Conservation (phyloP, 2,113 vertebrate species). For the Herpetotheres cachinnans region DNA sequence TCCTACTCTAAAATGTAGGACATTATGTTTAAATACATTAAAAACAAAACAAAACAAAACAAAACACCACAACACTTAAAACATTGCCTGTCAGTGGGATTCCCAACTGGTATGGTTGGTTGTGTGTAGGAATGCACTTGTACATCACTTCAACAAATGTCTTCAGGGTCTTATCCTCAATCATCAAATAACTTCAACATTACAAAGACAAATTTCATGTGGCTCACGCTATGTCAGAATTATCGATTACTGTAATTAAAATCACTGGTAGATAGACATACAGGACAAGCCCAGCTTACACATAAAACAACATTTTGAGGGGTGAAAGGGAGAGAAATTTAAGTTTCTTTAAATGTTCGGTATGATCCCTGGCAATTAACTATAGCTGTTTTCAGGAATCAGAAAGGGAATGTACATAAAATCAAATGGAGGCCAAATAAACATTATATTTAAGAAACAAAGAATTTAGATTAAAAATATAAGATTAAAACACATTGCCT, state of each 20-base stretch:
- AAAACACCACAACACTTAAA: not conserved
- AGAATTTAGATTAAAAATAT: not conserved
- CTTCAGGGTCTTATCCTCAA: not conserved
- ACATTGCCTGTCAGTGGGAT: too few relatives aligned
- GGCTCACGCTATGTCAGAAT: not conserved
- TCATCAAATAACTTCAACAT: not conserved
- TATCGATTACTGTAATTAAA: not conserved
- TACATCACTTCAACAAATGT: not conserved
- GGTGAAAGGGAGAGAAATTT: not conserved
- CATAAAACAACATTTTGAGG: fast-evolving
- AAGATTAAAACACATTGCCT: not conserved
- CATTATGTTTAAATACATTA: not conserved
- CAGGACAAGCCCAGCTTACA: not conserved
- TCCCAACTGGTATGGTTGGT: not conserved
- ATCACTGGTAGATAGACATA: not conserved
- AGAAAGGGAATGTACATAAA: not conserved
- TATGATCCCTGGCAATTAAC: not conserved
- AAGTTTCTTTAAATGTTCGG: not conserved
- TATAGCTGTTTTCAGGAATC: not conserved
- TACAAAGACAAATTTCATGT: not conserved
- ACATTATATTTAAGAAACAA: not conserved
- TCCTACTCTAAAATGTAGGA: not conserved
- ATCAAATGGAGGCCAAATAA: not conserved
- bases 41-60: not conserved
- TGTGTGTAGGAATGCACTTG: not conserved